A percentile compares a stretch with the other conserved stretches of the same genome.
Conservation (phyloP, 2,888 invertebrate genomes). For the Craniophora ligustri region DNA sequence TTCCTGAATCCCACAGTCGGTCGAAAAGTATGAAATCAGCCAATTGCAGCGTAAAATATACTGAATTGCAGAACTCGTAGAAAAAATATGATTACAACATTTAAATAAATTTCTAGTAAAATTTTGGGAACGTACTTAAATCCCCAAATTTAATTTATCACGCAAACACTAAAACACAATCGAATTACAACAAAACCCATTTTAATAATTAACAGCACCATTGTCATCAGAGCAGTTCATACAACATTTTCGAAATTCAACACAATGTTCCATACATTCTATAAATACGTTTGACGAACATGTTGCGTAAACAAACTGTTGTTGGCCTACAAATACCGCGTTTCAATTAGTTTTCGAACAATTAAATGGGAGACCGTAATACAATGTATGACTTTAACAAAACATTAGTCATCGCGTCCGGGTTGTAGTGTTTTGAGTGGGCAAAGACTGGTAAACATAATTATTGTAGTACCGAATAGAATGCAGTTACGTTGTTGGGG, state of each 20-base stretch:
- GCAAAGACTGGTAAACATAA: conserved; percentile 22
- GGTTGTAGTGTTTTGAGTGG: background rate
- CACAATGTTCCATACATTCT: conserved; percentile 16
- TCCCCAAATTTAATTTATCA: background rate
- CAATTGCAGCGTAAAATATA: no score
- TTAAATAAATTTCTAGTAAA: no score
- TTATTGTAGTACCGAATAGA: conserved; percentile 24
- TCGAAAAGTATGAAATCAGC: no score
- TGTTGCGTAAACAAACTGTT: conserved; percentile 6
- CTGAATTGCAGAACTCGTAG: no score
- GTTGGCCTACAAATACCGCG: conserved; percentile 17
- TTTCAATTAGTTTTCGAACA: conserved; percentile 38
- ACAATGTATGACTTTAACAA: conserved; percentile 31
- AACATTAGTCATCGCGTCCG: conserved; percentile 13
- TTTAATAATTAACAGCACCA: conserved; percentile 11
- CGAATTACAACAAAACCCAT: background rate
- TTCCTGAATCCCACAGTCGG: no score
- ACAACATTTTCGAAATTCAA: conserved; percentile 2
- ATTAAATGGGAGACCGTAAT: conserved; percentile 15
- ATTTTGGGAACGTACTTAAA: background rate
- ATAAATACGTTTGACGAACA: conserved; percentile 17
- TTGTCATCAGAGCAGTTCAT: background rate
- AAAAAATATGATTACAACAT: no score
- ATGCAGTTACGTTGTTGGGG: conserved; percentile 24
- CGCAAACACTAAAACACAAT: conserved; percentile 3